Conservation (phyloP, 1,140 invertebrate genomes). For the Drosophila sp. region DNA sequence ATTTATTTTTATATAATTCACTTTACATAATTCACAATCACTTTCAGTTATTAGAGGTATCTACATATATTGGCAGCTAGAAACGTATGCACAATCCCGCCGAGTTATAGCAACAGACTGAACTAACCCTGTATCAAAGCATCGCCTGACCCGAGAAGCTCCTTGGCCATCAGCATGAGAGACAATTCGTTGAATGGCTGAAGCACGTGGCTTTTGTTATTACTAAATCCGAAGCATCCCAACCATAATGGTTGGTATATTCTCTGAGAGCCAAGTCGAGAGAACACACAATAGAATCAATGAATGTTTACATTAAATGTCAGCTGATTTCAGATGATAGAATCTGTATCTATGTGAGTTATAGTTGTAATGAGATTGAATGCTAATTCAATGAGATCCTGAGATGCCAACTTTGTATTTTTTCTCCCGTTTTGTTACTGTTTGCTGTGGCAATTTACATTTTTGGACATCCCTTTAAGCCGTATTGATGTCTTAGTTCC, state of each 20-base stretch:
- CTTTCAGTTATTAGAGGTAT: background rate
- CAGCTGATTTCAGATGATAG: background rate
- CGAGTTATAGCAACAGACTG: conserved; percentile 9
- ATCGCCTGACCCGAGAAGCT: background rate
- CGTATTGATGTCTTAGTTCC: background rate
- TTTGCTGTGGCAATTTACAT: background rate
- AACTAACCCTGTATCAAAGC: background rate
- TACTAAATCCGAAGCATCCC: conserved; percentile 3
- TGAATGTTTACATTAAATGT: conserved; percentile 5
- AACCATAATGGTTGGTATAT: background rate
- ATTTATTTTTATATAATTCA: conserved; percentile 11
- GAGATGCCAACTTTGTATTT: no score
- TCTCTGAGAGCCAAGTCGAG: conserved; percentile 1
- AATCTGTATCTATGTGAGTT: background rate
- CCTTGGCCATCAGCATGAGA: conserved; percentile 1
- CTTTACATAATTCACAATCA: conserved; percentile 9
- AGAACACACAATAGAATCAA: background rate
- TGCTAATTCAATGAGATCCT: background rate
- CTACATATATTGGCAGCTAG: background rate
- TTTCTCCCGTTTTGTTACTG: background rate
- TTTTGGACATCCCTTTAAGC: background rate
- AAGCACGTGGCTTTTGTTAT: conserved; percentile 12
- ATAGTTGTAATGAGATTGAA: background rate
- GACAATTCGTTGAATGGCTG: conserved; percentile 1
- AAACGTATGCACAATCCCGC: background rate